These are phyloP conservation scores for Adineta ricciae DNA, from an alignment of 2,888 invertebrate genomes.

Conservation along the genomic window DNA sequence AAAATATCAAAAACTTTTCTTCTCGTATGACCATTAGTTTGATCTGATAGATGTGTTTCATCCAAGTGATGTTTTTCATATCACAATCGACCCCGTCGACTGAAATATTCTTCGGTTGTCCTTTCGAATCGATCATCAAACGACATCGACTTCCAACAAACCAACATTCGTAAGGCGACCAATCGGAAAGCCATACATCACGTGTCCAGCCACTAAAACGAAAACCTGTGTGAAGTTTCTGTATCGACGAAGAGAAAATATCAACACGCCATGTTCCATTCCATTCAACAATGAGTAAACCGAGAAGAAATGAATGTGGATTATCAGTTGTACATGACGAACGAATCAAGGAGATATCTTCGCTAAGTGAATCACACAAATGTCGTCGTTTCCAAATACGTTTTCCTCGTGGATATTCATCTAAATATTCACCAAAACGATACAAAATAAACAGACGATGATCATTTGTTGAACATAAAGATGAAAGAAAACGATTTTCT, in stretches of 20 bases:
- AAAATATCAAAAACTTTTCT: not conserved
- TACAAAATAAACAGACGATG: not conserved
- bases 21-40: not conserved
- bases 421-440: constrained; percentile 4
- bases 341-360: not conserved
- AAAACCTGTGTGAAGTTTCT: not conserved
- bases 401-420: not conserved
- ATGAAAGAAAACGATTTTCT: not conserved
- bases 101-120: not conserved
- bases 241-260: not conserved
- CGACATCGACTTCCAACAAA: not conserved
- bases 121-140: not conserved
- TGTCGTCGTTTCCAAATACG: constrained; percentile 11
- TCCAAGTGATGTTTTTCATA: not conserved
- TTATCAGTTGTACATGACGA: not conserved
- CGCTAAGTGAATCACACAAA: not conserved
- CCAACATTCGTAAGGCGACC: not conserved
- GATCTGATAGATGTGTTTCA: not conserved
- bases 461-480: not conserved
- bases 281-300: not conserved
- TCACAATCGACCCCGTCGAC: not conserved
- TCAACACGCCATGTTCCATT: not conserved
- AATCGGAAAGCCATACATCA: not conserved
- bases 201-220: not conserved
- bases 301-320: not conserved